Conservation (phyloP, 2,888 invertebrate genomes). For the Leptopilina drosophilae region DNA sequence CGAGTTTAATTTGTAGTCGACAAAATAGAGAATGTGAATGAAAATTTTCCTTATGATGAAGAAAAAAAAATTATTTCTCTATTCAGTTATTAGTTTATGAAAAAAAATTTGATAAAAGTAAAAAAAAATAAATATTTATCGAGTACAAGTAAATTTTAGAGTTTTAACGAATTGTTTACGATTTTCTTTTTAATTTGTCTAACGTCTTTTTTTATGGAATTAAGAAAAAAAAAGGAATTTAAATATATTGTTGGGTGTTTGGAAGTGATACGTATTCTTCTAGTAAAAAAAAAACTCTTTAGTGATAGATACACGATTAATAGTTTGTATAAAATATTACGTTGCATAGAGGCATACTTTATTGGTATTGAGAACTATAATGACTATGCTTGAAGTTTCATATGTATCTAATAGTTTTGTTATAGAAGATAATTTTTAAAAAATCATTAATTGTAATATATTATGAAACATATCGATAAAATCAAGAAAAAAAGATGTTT, state of each 20-base stretch:
- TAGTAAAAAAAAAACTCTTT: conserved; percentile 10
- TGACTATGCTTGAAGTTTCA: conserved; percentile 30
- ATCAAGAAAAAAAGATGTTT: neutral
- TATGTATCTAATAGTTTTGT: conserved; percentile 39
- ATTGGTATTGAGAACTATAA: conserved; percentile 32
- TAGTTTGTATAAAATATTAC: conserved; percentile 40
- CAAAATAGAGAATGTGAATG: neutral
- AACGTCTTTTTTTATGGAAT: neutral
- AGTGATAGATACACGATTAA: conserved; percentile 15
- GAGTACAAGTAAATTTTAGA: too few species aligned
- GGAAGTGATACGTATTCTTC: conserved; percentile 34
- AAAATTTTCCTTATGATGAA: neutral
- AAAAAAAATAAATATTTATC: too few species aligned
- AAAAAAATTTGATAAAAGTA: too few species aligned
- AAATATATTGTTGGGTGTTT: neutral
- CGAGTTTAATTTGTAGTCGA: conserved; percentile 13
- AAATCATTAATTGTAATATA: conserved; percentile 62
- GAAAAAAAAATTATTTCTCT: neutral
- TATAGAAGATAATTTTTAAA: conserved; percentile 56
- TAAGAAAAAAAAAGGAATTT: neutral
- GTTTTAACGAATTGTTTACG: too few species aligned
- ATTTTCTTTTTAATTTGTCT: too few species aligned
- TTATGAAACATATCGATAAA: conserved; percentile 57
- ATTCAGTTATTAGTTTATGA: neutral
- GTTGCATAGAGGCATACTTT: conserved; percentile 35